phyloP scores from a whole-genome alignment of 2,113 vertebrate genomes.

The Pollimyrus isidori region DNA sequence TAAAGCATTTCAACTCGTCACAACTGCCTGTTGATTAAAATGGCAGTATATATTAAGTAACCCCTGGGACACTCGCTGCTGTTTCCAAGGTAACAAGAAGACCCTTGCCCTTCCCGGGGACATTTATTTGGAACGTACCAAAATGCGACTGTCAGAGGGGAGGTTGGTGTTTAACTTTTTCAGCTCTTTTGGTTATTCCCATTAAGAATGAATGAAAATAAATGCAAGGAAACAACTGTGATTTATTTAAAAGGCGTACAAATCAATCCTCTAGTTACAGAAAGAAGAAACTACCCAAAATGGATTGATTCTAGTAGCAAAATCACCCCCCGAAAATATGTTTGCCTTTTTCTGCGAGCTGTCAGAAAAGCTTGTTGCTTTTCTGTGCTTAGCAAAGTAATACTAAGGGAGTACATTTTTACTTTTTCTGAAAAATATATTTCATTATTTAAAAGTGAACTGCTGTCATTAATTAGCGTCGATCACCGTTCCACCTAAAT shows the following conservation, averaged over 20 bases:
- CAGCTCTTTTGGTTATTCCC: neutral
- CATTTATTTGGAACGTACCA: conserved; percentile 56
- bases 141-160: conserved; percentile 20
- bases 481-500: conserved; percentile 18
- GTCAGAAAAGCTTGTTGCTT: conserved; percentile 68
- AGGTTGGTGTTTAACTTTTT: neutral
- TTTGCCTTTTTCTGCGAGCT: conserved; percentile 53
- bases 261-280: neutral
- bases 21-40: conserved; percentile 22
- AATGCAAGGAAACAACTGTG: neutral
- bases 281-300: neutral
- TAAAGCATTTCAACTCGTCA: neutral
- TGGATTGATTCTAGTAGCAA: neutral
- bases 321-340: conserved; percentile 17
- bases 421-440: conserved; percentile 9
- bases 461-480: neutral
- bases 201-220: neutral
- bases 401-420: conserved; percentile 30
- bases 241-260: no score
- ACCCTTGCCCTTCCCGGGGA: conserved; percentile 60
- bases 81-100: conserved; percentile 66
- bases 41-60: conserved; percentile 13
- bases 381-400: conserved; percentile 50
- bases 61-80: conserved; percentile 39
- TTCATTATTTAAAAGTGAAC: neutral